Percentiles rank a stretch among this genome's conserved stretches.
phyloP scores from a whole-genome alignment of 2,797 vertebrate genomes.

The Acrossocheilus fasciatus region DNA sequence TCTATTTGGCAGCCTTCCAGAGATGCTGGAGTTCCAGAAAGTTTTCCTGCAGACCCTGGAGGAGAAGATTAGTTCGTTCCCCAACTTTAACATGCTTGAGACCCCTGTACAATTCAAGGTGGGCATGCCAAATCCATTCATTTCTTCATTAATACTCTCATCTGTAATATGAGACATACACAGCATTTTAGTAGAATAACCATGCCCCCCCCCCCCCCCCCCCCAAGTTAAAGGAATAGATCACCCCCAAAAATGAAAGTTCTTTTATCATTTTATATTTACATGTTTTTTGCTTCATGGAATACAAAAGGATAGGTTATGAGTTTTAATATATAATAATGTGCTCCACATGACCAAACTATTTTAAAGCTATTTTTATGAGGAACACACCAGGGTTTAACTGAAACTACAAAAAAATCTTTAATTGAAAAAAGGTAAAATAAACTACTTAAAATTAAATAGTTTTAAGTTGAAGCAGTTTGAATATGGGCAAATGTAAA shows the following conservation, averaged over 20 bases:
- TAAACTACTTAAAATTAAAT: not conserved
- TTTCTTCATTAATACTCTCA: not conserved
- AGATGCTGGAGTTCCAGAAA: slow-evolving; percentile 97
- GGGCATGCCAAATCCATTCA: slow-evolving; percentile 14
- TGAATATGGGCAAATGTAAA: not conserved
- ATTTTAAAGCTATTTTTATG: not conserved
- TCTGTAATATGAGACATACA: not conserved
- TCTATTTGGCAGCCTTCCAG: slow-evolving; percentile 94
- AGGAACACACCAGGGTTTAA: not conserved
- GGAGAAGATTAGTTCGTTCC: slow-evolving; percentile 90
- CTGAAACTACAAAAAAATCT: not conserved
- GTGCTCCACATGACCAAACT: not conserved
- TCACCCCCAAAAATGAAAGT: not conserved
- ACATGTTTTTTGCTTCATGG: not conserved
- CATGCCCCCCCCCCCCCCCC: too few species aligned
- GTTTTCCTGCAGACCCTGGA: slow-evolving; percentile 97
- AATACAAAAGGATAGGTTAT: not conserved
- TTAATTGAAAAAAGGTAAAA: not conserved
- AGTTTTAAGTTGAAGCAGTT: not conserved
- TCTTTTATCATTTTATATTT: not conserved
- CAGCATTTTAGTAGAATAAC: not conserved
- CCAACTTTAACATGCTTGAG: slow-evolving; percentile 90
- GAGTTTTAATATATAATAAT: not conserved
- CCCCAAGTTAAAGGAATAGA: not conserved
- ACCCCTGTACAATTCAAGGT: slow-evolving; percentile 95